Percentiles rank a stretch among this genome's conserved stretches.
phyloP scores from a whole-genome alignment of 1,140 invertebrate species.

The Phenacoccus solenopsis region DNA sequence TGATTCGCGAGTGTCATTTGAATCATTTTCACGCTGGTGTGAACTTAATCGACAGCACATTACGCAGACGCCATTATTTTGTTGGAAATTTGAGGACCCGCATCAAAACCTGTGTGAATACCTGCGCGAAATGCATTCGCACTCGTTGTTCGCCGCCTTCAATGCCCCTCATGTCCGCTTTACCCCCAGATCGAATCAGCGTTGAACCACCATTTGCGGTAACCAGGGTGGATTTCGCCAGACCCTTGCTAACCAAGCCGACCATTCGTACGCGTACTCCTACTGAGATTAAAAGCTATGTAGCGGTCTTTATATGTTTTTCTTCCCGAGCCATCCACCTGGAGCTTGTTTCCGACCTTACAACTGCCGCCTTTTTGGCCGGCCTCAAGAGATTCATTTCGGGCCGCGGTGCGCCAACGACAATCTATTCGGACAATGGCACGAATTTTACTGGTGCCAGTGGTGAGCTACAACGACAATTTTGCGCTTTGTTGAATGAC shows the following conservation, averaged over 20 bases:
- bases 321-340: constrained; percentile 27
- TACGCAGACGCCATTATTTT: not conserved
- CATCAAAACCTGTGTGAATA: not conserved
- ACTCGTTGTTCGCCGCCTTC: not conserved
- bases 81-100: not conserved
- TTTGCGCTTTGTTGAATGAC: no score
- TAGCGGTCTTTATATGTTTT: not conserved
- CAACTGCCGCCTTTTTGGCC: constrained; percentile 22
- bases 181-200: not conserved
- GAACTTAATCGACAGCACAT: not conserved
- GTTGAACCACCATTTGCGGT: not conserved
- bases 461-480: no score
- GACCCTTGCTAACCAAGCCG: not conserved
- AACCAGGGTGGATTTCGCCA: not conserved
- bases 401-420: constrained; percentile 19
- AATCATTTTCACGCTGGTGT: not conserved
- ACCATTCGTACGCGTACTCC: not conserved
- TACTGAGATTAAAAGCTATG: not conserved
- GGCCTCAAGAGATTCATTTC: constrained; percentile 22
- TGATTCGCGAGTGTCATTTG: constrained; percentile 6
- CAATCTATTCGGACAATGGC: constrained; percentile 25
- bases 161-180: not conserved
- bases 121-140: not conserved
- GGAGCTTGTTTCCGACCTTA: constrained; percentile 22
- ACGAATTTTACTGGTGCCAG: constrained; percentile 24